Conservation (phyloP, 2,113 vertebrate genomes). For the Tricholaema leucomelas region DNA sequence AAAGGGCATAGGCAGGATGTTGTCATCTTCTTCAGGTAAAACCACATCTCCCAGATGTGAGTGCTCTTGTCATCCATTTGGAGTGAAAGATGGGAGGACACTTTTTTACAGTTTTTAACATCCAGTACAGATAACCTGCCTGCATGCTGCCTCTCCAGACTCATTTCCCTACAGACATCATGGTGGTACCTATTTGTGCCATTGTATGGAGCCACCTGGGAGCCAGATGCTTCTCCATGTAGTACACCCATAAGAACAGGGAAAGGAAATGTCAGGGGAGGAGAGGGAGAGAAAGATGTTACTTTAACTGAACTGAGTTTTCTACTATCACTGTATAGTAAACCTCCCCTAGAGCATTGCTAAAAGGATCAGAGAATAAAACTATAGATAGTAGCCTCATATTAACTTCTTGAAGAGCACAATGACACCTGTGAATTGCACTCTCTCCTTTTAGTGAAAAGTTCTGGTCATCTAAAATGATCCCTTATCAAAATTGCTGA, state of each 20-base stretch:
- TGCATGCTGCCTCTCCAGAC: neutral
- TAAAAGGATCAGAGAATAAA: neutral
- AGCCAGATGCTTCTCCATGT: neutral
- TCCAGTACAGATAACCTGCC: neutral
- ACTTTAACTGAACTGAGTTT: neutral
- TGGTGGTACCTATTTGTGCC: fast-evolving
- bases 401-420: neutral
- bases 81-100: neutral
- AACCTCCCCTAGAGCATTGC: neutral
- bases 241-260: neutral
- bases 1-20: neutral
- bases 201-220: fast-evolving
- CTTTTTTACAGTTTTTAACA: neutral
- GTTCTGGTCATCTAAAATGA: neutral
- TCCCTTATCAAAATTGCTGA: neutral
- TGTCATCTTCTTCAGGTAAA: neutral
- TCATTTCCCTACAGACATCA: neutral
- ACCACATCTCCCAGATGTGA: neutral
- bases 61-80: neutral
- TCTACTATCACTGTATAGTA: neutral
- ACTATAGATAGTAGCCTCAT: neutral
- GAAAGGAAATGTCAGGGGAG: neutral
- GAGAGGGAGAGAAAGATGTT: neutral
- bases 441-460: neutral
- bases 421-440: neutral